Conservation (phyloP, 2,888 invertebrate species). For the Synergus umbraculus region DNA sequence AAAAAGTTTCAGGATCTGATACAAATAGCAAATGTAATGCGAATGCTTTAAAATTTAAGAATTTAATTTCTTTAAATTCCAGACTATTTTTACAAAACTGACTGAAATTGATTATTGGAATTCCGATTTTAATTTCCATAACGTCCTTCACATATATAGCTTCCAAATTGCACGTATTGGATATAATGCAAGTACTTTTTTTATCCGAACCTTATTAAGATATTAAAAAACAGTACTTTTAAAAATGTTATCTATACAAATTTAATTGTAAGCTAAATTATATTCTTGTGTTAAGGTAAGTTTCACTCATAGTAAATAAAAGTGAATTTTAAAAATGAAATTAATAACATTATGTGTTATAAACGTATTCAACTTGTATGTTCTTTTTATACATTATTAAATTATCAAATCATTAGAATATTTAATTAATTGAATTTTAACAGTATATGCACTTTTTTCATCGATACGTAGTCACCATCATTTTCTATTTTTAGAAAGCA, state of each 20-base stretch:
- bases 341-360: too few species aligned
- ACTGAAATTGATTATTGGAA: neutral
- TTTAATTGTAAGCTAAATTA: neutral
- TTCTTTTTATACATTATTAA: neutral
- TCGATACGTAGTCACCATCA: neutral
- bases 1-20: neutral
- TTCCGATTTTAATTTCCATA: neutral
- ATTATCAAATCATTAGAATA: neutral
- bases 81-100: neutral
- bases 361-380: too few species aligned
- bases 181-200: neutral
- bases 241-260: neutral
- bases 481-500: slow-evolving; percentile 14
- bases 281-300: too few species aligned
- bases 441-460: neutral
- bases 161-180: neutral
- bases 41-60: neutral
- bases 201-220: neutral
- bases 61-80: neutral
- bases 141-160: neutral
- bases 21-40: neutral
- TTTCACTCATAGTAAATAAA: too few species aligned
- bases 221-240: neutral
- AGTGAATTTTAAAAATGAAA: too few species aligned
- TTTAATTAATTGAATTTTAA: neutral